phyloP scores from a whole-genome alignment of 2,888 invertebrate species.

The Mylabris sibirica region DNA sequence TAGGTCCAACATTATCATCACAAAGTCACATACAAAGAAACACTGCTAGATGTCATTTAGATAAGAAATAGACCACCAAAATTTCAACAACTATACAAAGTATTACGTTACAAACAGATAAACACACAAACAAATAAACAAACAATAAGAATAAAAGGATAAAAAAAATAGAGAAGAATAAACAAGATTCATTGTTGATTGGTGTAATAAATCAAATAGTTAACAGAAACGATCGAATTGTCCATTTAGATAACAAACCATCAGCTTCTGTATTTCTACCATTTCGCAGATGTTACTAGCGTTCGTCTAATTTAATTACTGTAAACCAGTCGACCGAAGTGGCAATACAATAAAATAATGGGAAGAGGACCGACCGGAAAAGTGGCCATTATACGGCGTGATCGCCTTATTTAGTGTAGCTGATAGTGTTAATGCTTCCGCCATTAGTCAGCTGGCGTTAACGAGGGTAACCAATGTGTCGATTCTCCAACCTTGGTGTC shows the following conservation, averaged over 20 bases:
- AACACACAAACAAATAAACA: neutral
- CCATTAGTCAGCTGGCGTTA: conserved; percentile 62
- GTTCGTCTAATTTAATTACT: conserved; percentile 52
- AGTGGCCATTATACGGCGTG: conserved; percentile 57
- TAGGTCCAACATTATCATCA: conserved; percentile 53
- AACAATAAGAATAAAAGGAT: neutral
- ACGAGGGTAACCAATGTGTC: conserved; percentile 61
- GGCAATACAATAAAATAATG: conserved; percentile 51
- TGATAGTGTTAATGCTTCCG: conserved; percentile 61
- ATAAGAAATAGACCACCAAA: conserved; percentile 35
- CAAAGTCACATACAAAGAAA: conserved; percentile 53
- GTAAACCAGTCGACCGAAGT: conserved; percentile 45
- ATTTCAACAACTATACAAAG: neutral
- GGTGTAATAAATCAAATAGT: conserved; percentile 29
- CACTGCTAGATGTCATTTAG: conserved; percentile 52
- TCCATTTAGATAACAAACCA: conserved; percentile 38
- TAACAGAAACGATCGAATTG: conserved; percentile 27
- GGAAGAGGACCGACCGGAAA: conserved; percentile 55
- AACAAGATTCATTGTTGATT: conserved; percentile 8
- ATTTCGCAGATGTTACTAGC: conserved; percentile 51
- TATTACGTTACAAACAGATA: neutral
- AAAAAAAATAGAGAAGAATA: neutral
- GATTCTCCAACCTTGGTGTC: conserved; percentile 47
- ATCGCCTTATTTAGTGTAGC: conserved; percentile 60
- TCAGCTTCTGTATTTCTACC: conserved; percentile 42